Base-by-base conservation (phyloP, 2,797 vertebrate genomes). In the Bufotes viridis region DNA sequence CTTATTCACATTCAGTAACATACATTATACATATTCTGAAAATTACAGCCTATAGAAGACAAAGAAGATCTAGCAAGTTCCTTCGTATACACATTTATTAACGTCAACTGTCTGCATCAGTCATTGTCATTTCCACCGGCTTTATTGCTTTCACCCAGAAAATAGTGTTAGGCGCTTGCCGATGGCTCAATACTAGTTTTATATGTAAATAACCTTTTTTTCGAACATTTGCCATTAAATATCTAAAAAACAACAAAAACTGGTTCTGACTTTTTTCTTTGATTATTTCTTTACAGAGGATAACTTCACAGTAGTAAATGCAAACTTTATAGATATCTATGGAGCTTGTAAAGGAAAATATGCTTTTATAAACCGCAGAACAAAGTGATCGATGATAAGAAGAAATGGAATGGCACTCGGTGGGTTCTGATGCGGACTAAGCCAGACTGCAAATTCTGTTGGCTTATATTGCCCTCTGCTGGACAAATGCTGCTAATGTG, bases 381-480 rank as follows among this genome's bases (percentile, higher is more conserved):
- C 14, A 85, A 65, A 53, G 26, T 63, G 84, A 63, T 78, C 57
- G 67, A 67, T 78, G 22, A 24, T 8, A 74, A 34, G n/a, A 58
- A 78, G 49, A 76, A 74, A 58, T n/a, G 22, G 29, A 60, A 26
- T 51, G 6, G 67, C 49, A 18, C 58, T 49, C 72, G 7, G 22
- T 20, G 83, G 57, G 34, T 65, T 53, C 26, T 18, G 26, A 24
- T 11, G 10, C 29, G 18, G 29, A 57, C 26, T 0, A n/a, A 7
- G 12, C 20, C 7, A 49, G 49, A 51, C 14, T 22, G 61, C 1
- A 3, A 7, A 84, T 84, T 84, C 13, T 14, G 3, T 58, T 49
- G 51, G 65, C 55, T 80, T 42, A 80, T 22, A 84, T 9, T 74
- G 67, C 75, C 82, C 87, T 84, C 87, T 84, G 82, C 75, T 88